Evolutionary conservation across 2,113 vertebrate genomes (phyloP).

Genomic region (Rhinoderma darwinii): DNA sequence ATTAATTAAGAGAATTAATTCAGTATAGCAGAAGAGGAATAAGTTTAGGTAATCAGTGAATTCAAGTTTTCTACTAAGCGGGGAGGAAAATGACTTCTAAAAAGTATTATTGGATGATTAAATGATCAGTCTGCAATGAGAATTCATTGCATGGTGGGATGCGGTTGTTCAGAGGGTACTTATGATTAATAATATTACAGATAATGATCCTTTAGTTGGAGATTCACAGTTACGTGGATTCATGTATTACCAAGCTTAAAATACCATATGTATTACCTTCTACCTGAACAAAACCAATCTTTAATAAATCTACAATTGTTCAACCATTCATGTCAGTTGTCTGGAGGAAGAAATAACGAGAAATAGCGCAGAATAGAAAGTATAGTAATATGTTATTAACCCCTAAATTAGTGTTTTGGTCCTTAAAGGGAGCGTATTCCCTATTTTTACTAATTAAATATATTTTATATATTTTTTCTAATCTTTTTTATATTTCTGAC

Average conservation of each 20-base stretch:
- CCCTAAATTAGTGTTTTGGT: too few species aligned
- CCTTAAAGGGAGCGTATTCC: too few species aligned
- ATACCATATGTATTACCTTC: not conserved
- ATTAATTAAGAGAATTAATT: conserved; percentile 36
- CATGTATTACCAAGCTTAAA: not conserved
- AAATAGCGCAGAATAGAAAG: too few species aligned
- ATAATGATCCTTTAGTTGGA: not conserved
- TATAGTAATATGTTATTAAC: too few species aligned
- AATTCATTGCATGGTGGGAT: not conserved
- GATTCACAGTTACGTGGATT: not conserved
- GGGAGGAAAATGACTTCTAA: not conserved
- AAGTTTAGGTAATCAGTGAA: conserved; percentile 24
- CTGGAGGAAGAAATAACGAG: too few species aligned
- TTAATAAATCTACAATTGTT: not conserved
- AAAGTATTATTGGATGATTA: conserved; percentile 1
- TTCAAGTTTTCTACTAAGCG: not conserved
- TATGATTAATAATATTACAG: not conserved
- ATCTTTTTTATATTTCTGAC: too few species aligned
- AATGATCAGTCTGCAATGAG: not conserved
- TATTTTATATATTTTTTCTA: too few species aligned
- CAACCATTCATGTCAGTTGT: not conserved
- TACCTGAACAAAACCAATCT: not conserved
- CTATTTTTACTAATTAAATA: too few species aligned
- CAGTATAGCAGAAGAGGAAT: conserved; percentile 15
- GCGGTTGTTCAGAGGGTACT: not conserved